A percentile compares a stretch with the other conserved stretches of the same genome.
phyloP scores from a whole-genome alignment of 2,797 vertebrate genomes.

The Acropternis orthonyx region DNA sequence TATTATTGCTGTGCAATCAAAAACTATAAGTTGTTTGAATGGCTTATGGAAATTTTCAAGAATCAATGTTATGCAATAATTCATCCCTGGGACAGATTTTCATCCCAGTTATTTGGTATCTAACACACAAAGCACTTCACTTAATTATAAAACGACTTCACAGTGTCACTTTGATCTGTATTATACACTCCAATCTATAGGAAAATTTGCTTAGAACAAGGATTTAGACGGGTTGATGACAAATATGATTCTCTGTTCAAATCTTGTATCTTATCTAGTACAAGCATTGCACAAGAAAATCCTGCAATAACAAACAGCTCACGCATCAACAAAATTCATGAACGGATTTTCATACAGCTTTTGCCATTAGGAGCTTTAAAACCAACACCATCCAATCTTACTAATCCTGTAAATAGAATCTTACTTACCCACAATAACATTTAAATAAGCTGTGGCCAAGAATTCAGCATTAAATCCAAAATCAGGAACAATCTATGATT shows the following conservation, averaged over 20 bases:
- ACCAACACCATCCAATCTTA: neutral
- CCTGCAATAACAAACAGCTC: neutral
- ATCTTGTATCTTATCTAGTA: neutral
- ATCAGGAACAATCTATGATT: neutral
- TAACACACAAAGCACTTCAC: neutral
- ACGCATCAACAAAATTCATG: rapidly evolving
- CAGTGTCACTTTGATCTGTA: neutral
- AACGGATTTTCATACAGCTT: neutral
- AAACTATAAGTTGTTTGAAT: neutral
- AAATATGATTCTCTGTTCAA: neutral
- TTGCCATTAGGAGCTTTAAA: neutral
- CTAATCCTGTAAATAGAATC: neutral
- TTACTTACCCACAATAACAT: neutral
- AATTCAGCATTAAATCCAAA: neutral
- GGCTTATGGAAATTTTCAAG: neutral
- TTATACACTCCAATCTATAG: neutral
- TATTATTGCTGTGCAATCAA: neutral
- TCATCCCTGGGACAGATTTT: neutral
- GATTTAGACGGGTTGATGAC: neutral
- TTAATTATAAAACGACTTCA: neutral
- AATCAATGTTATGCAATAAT: neutral
- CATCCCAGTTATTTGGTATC: neutral
- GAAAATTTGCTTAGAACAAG: neutral
- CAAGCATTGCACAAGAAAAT: neutral
- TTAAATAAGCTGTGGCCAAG: neutral